Percentiles rank a stretch among this genome's conserved stretches.
Conservation (phyloP, 2,888 invertebrate genomes). For the Yponomeuta evonymella region DNA sequence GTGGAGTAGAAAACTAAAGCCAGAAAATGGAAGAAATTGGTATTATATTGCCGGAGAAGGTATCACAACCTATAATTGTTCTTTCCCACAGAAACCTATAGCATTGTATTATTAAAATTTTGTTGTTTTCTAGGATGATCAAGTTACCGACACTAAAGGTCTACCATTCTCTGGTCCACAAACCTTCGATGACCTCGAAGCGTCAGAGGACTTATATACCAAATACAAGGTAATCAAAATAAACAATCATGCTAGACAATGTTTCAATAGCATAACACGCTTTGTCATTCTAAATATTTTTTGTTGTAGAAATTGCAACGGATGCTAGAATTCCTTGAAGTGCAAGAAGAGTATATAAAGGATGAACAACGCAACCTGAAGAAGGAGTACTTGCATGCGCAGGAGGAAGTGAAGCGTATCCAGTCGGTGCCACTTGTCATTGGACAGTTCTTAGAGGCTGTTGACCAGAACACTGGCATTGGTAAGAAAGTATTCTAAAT, state of each 20-base stretch:
- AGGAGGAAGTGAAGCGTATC: conserved; percentile 98
- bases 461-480: conserved; percentile 99
- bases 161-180: conserved; percentile 80
- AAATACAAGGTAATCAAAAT: conserved; percentile 87
- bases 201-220: conserved; percentile 93
- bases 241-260: neutral
- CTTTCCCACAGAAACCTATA: conserved; percentile 2
- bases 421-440: conserved; percentile 99
- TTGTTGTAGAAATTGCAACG: conserved; percentile 89
- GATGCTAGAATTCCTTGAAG: conserved; percentile 97
- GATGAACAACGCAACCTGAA: conserved; percentile 99
- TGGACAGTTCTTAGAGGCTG: conserved; percentile 99
- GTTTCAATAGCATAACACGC: neutral
- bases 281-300: neutral
- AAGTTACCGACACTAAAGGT: conserved; percentile 78
- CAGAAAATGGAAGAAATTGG: conserved; percentile 88
- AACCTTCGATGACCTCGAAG: conserved; percentile 86
- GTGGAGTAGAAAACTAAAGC: neutral
- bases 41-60: conserved; percentile 87
- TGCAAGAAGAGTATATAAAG: conserved; percentile 99
- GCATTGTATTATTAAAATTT: conserved; percentile 11
- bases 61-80: neutral
- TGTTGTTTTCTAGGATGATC: conserved; percentile 75
- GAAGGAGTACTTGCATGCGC: conserved; percentile 99
- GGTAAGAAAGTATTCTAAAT: conserved; percentile 35